A percentile compares a stretch with the other conserved stretches of the same genome.
Conservation (phyloP, 2,888 invertebrate genomes). For the Pandemis heparana region DNA sequence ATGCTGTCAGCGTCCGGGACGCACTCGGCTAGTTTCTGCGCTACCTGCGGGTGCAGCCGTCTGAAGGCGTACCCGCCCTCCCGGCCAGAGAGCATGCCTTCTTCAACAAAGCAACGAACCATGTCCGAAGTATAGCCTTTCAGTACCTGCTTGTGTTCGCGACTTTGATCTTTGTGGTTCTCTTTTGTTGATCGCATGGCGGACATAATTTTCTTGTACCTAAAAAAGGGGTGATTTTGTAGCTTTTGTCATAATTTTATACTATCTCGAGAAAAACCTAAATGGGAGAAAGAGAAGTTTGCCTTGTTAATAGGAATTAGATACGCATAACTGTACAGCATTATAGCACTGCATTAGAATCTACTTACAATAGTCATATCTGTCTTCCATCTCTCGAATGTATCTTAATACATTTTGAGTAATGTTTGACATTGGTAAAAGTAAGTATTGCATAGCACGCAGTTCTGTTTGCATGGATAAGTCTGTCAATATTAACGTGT, state of each 20-base stretch:
- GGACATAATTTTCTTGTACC: slow-evolving; percentile 68
- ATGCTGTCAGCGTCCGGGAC: slow-evolving; percentile 67
- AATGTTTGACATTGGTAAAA: too few relatives aligned
- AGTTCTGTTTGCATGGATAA: too few relatives aligned
- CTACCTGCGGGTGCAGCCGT: slow-evolving; percentile 64
- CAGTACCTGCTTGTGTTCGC: slow-evolving; percentile 57
- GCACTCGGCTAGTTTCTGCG: slow-evolving; percentile 59
- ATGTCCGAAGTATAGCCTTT: slow-evolving; percentile 67
- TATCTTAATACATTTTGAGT: too few relatives aligned
- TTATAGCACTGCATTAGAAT: too few relatives aligned
- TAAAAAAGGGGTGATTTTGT: slow-evolving; percentile 48
- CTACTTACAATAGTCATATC: too few relatives aligned
- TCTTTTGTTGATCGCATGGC: slow-evolving; percentile 54
- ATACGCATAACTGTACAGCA: too few relatives aligned
- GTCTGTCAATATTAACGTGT: too few relatives aligned
- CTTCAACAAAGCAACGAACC: slow-evolving; percentile 70
- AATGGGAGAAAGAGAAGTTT: too few relatives aligned
- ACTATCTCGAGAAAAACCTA: too few relatives aligned
- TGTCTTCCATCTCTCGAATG: too few relatives aligned
- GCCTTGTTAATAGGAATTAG: too few relatives aligned
- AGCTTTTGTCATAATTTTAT: neutral
- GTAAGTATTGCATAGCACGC: too few relatives aligned
- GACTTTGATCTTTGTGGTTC: slow-evolving; percentile 51
- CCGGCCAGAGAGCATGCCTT: slow-evolving; percentile 59
- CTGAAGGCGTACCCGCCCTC: slow-evolving; percentile 65